Evolutionary conservation across 1,140 invertebrate species (phyloP).

Genomic region (Periplaneta americana): DNA sequence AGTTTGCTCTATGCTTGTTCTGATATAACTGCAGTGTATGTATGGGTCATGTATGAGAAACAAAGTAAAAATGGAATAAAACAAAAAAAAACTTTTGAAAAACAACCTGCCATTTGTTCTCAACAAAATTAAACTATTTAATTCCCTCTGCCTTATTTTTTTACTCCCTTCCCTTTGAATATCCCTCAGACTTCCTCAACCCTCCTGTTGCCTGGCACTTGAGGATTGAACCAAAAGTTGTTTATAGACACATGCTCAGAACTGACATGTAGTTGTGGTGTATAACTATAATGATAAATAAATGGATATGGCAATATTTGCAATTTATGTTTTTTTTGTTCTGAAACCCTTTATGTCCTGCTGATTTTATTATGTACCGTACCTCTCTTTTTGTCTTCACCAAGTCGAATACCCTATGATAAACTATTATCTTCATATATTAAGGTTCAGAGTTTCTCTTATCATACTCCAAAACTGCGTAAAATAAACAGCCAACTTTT

Average conservation of each 20-base stretch:
- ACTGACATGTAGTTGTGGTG: background rate
- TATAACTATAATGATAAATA: too few relatives aligned
- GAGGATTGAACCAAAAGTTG: background rate
- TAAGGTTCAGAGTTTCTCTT: too few relatives aligned
- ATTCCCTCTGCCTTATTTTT: background rate
- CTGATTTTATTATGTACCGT: too few relatives aligned
- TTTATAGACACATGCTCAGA: background rate
- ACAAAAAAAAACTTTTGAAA: background rate
- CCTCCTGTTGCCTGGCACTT: background rate
- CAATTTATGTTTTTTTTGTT: too few relatives aligned
- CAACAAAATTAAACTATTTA: background rate
- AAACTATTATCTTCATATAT: too few relatives aligned
- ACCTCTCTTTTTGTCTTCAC: too few relatives aligned
- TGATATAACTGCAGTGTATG: slow-evolving; percentile 12
- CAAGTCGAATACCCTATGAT: too few relatives aligned
- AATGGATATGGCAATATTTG: too few relatives aligned
- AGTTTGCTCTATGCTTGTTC: slow-evolving; percentile 17
- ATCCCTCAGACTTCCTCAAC: background rate
- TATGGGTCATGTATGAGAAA: slow-evolving; percentile 19
- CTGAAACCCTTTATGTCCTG: too few relatives aligned
- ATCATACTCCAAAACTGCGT: too few relatives aligned
- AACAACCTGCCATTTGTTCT: background rate
- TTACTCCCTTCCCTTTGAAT: background rate
- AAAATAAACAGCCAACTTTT: too few relatives aligned
- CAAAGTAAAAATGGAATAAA: slow-evolving; percentile 12